Base-by-base conservation (phyloP, 2,888 invertebrate genomes). In the Drymonia ruficornis region DNA sequence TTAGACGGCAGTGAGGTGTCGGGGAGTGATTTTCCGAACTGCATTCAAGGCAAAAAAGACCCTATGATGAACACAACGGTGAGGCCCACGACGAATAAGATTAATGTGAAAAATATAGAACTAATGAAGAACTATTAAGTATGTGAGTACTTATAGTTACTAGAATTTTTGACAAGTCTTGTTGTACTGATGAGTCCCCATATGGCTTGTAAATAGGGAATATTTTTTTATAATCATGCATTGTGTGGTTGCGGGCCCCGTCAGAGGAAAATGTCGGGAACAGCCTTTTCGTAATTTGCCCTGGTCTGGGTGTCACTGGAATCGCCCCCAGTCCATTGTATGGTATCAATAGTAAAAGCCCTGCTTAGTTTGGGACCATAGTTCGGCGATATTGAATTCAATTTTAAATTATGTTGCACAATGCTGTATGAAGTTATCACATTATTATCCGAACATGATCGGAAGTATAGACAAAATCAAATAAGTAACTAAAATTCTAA, bases 71-170 rank as follows among this genome's bases (percentile, higher is more conserved):
- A 92, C 56, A 89, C 89, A 0, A 82, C 89, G 1, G 86, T 88
- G 1, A 76, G 89, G 61, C 84, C 85, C 23, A 80, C 84, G 12
- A 87, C 86, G 0, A 91, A 91, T 65, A 92, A 92, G 66, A 91
- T 92, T 51, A 92, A 91, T 65, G 92, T 92, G 3, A 92, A 92
- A 64, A 92, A 92, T 74, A 92, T 92, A 63, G 92, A 92, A 73
- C 73, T 91, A 61, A 91, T 92, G 92, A 92, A 91, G 62, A 92
- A 91, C 70, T 90, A 18, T 19, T 50, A 52, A 46, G 28, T 23
- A 8, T 40, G 31, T 31, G 12, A 12, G 31, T 31, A 31, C 12
- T 31, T 11, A 7, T 31, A 2, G 12, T 52, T 44, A 53, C 55
- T 50, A 47, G 46, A 47, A 51, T 48, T 57, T 56, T 45, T 49